Base-by-base conservation (phyloP, 2,113 vertebrate genomes). In the Syrmaticus mikado region DNA sequence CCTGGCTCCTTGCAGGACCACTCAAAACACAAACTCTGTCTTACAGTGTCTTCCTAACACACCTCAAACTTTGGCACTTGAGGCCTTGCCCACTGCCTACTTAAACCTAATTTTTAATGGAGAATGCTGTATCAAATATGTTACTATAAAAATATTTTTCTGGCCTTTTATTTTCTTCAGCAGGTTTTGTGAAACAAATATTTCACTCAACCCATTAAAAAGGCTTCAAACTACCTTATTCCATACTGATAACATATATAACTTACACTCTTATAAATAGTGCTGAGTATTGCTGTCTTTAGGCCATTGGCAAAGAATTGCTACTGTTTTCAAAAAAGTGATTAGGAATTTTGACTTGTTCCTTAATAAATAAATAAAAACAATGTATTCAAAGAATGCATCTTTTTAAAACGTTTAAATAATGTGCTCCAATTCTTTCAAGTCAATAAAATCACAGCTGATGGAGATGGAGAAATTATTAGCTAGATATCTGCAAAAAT, bases 361-460 rank as follows among this genome's bases (percentile, higher is more conserved):
- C 0, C 22, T 94, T 81, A 22, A 38, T 8, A 79, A 81, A 71
- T 40, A 78, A 67, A 60, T 34, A 24, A 60, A 58, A 46, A 19
- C 2, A 0, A n/a, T 7, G 28, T 6, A 0, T 60, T 73, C 4
- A 66, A 92, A 83, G 4, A 55, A 73, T 53, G 20, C 2, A 2
- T 40, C 2, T 82, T 83, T 61, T 53, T 48, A 13, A 78, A 88
- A 67, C 3, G 10, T 50, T 84, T 77, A 78, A 91, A 30, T 62
- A 8, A 0, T 88, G 4, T 2, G 3, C 1, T 6, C 6, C 6
- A 36, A 27, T 58, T 90, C 20, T 53, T 24, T 58, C 3, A 82
- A 68, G 9, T 88, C 73, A 90, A 60, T 72, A 82, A 85, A 86
- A 62, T 64, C 36, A 61, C 9, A 76, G 6, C 22, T 0, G 0